phyloP scores from a whole-genome alignment of 1,140 invertebrate species.

The Eriosoma lanigerum region DNA sequence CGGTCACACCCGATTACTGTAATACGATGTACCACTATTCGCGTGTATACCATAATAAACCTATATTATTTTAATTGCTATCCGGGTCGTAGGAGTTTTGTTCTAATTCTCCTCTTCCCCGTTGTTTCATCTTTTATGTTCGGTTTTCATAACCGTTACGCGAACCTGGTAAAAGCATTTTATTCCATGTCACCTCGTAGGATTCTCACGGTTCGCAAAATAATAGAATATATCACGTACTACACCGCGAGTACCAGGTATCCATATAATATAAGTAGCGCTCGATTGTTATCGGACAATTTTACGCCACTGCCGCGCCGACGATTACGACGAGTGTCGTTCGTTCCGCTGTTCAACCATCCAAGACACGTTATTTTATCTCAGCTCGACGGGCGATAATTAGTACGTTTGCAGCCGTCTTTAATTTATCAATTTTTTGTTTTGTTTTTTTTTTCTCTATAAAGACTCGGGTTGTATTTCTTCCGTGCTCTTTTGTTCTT shows the following conservation, averaged over 20 bases:
- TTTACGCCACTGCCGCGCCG: background rate
- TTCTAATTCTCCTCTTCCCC: background rate
- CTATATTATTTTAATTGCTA: background rate
- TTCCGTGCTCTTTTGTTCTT: background rate
- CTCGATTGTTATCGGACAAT: background rate
- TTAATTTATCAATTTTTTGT: no score
- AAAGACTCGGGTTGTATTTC: background rate
- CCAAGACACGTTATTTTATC: background rate
- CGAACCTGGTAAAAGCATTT: background rate
- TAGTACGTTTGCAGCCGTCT: background rate
- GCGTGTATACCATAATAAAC: background rate
- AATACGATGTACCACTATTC: background rate
- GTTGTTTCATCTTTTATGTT: background rate
- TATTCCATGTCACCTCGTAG: background rate
- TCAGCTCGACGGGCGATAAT: background rate
- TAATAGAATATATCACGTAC: background rate
- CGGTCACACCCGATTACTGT: no score
- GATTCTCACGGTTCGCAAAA: background rate
- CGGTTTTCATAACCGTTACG: background rate
- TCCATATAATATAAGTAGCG: background rate
- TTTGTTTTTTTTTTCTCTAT: no score
- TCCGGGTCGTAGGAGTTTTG: background rate
- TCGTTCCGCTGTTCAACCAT: background rate
- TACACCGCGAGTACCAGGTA: background rate
- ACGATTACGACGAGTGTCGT: background rate